These are phyloP conservation scores for Lateolabrax maculatus DNA, from an alignment of 2,797 vertebrate species.

Conservation along the genomic window DNA sequence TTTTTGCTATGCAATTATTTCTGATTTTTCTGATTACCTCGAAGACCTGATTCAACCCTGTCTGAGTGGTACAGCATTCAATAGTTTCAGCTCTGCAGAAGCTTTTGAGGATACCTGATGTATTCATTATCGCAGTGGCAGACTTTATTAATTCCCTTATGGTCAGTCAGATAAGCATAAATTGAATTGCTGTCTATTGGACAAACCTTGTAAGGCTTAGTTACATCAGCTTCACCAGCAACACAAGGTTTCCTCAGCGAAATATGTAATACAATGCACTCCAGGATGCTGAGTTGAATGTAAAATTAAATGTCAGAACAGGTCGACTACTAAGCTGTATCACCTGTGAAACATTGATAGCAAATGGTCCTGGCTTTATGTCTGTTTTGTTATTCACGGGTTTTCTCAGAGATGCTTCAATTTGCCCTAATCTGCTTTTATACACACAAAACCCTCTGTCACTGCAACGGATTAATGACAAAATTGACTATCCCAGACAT, in stretches of 20 bases:
- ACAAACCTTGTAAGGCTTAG: background rate
- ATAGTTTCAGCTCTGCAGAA: conserved; percentile 20
- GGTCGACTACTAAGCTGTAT: conserved; percentile 37
- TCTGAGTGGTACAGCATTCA: conserved; percentile 1
- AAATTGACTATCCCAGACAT: conserved; percentile 58
- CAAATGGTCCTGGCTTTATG: conserved; percentile 20
- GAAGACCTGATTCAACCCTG: conserved; percentile 18
- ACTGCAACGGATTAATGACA: conserved; percentile 65
- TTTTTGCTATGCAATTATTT: conserved; percentile 41
- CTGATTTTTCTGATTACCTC: conserved; percentile 24
- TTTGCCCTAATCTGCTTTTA: conserved; percentile 51
- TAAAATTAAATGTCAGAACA: conserved; percentile 53
- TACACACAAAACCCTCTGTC: conserved; percentile 48
- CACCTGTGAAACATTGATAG: conserved; percentile 56
- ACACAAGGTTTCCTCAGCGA: conserved; percentile 26
- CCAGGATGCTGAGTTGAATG: conserved; percentile 29
- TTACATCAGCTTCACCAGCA: background rate
- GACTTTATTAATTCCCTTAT: conserved; percentile 42
- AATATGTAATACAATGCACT: conserved; percentile 29
- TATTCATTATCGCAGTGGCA: conserved; percentile 37
- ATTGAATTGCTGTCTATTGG: conserved; percentile 31
- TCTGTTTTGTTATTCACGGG: conserved; percentile 43
- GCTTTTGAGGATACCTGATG: background rate
- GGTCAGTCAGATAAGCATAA: conserved; percentile 41
- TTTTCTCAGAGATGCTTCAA: conserved; percentile 55